Evolutionary conservation across 2,797 vertebrate genomes (phyloP).

Genomic region (Sebastes diaconus): DNA sequence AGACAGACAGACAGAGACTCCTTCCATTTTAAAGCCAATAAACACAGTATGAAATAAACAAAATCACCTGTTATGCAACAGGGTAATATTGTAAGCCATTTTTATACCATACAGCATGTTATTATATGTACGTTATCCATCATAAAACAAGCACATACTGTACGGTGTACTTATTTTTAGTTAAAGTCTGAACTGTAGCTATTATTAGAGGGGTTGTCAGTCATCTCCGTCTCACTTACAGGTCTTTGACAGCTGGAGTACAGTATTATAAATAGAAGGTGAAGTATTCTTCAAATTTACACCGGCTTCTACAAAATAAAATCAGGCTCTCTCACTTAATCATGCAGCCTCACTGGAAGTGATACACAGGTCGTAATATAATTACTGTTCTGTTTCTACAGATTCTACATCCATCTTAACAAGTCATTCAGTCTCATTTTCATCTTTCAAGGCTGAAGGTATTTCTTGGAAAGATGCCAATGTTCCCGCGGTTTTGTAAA

Average conservation of each 20-base stretch:
- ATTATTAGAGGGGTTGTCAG: not conserved
- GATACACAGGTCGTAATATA: slow-evolving; percentile 3
- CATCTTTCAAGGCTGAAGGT: not conserved
- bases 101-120: not conserved
- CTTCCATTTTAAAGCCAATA: not conserved
- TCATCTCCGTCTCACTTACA: not conserved
- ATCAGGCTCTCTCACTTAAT: slow-evolving; percentile 11
- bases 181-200: not conserved
- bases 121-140: not conserved
- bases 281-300: not conserved
- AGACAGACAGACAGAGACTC: not conserved
- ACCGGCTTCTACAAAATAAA: not conserved
- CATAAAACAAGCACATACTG: not conserved
- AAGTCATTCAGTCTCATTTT: slow-evolving; percentile 4
- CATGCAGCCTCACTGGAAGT: not conserved
- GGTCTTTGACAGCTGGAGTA: not conserved
- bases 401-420: not conserved
- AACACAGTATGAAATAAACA: not conserved
- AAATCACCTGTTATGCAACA: not conserved
- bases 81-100: not conserved
- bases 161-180: not conserved
- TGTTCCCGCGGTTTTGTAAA: not conserved
- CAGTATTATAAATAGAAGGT: not conserved
- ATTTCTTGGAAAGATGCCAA: not conserved
- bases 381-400: not conserved